Evolutionary conservation across 2,113 vertebrate genomes (phyloP).

Genomic region (rabbit (Oryctolagus cuniculus)): mOryCun1.1 NC_091440.1:24975501-24976000

Average conservation of each 20-base stretch:
- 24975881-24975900: not conserved
- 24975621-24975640: too few species aligned
- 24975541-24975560: not conserved
- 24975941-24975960: not conserved
- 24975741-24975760: not conserved
- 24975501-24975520: not conserved
- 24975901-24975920: not conserved
- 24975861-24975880: not conserved
- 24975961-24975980: not conserved
- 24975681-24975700: too few species aligned
- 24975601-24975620: not conserved
- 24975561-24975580: not conserved
- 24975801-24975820: not conserved
- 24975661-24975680: too few species aligned
- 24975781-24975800: constrained; percentile 29
- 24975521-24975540: not conserved
- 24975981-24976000: not conserved
- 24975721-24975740: not conserved
- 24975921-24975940: not conserved
- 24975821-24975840: constrained; percentile 18
- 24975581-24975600: not conserved
- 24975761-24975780: constrained; percentile 8
- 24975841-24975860: not conserved
- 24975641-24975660: too few species aligned
- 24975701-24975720: not conserved